Evolutionary conservation across 92 coral and sea anemone species (phyloP).

Genomic region (Zoanthus solanderi): DNA sequence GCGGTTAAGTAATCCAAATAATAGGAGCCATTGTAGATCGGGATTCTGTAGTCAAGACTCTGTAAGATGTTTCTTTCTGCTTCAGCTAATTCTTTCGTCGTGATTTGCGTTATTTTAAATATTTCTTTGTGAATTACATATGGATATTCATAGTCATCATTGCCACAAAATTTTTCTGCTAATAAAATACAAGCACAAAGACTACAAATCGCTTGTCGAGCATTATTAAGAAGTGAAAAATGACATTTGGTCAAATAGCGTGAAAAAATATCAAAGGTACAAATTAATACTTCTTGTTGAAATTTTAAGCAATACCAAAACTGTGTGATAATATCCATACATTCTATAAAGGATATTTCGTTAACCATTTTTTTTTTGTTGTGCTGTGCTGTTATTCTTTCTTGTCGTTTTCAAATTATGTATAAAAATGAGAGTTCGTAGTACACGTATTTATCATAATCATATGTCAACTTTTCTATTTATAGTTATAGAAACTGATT

Average conservation of each 20-base stretch:
- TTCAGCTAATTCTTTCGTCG: neutral
- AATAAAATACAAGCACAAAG: slow-evolving; percentile 11
- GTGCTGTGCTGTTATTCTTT: too few relatives aligned
- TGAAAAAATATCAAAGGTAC: neutral
- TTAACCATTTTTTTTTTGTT: too few relatives aligned
- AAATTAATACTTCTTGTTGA: neutral
- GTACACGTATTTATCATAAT: too few relatives aligned
- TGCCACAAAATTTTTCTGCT: slow-evolving; percentile 7
- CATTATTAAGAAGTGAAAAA: neutral
- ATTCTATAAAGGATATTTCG: neutral
- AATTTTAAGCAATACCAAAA: neutral
- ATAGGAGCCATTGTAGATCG: neutral
- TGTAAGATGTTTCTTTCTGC: slow-evolving; percentile 21
- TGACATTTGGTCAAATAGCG: neutral
- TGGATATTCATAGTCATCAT: neutral
- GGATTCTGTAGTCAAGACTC: slow-evolving; percentile 5
- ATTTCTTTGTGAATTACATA: neutral
- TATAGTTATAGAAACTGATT: too few relatives aligned
- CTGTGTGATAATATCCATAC: neutral
- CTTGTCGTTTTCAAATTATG: too few relatives aligned
- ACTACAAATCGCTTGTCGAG: neutral
- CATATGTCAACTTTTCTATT: too few relatives aligned
- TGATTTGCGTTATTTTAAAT: neutral
- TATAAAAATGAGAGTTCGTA: too few relatives aligned
- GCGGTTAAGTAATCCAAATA: neutral